These are phyloP conservation scores for Theocolax elegans DNA, from an alignment of 1,140 invertebrate genomes.

Conservation along the genomic window DNA sequence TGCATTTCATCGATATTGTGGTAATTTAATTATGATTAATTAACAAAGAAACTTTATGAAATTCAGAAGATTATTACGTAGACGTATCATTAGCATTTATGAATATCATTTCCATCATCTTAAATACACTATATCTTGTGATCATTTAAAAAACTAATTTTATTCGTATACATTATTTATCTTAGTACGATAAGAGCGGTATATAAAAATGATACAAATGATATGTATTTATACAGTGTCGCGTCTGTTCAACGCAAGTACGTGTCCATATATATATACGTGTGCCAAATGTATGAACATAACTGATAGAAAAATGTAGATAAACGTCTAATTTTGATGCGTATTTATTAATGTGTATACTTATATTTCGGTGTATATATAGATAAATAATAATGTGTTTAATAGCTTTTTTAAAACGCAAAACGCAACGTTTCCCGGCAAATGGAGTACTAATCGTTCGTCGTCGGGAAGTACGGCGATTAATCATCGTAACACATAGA, in stretches of 20 bases:
- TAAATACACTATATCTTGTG: too few relatives aligned
- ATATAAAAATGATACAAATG: not conserved
- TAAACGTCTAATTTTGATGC: not conserved
- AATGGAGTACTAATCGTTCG: slow-evolving; percentile 22
- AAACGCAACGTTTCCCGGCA: not conserved
- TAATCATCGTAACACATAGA: slow-evolving; percentile 11
- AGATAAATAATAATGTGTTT: too few relatives aligned
- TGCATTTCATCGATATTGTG: too few relatives aligned
- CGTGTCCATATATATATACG: too few relatives aligned
- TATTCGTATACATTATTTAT: not conserved
- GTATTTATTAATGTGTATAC: not conserved
- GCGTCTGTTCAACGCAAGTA: too few relatives aligned
- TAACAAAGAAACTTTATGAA: too few relatives aligned
- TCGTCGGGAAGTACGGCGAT: not conserved
- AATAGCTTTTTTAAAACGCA: slow-evolving; percentile 4
- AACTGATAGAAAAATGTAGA: not conserved
- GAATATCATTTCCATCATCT: too few relatives aligned
- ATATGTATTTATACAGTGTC: too few relatives aligned
- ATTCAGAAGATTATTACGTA: not conserved
- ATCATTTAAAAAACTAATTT: slow-evolving; percentile 6
- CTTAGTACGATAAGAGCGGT: not conserved
- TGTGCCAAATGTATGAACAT: not conserved
- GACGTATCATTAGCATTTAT: not conserved
- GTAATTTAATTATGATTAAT: too few relatives aligned
- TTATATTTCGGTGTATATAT: not conserved